phyloP scores from a whole-genome alignment of 2,888 invertebrate species.

The Drosophila lutescens region DNA sequence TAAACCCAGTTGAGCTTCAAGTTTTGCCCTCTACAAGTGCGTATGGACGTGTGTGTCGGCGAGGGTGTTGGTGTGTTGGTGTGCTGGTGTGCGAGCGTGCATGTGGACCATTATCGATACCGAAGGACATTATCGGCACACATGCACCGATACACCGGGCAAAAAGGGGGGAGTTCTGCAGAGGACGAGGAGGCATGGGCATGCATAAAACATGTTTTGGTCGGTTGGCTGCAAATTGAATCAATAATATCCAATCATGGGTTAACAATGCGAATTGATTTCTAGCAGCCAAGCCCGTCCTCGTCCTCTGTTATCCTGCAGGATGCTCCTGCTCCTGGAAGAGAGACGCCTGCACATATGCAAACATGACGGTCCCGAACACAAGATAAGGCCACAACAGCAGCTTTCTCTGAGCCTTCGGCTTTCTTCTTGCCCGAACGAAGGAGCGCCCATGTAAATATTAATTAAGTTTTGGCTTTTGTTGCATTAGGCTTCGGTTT shows the following conservation, averaged over 20 bases:
- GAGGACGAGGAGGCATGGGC: conserved; percentile 15
- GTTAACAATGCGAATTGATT: conserved; percentile 82
- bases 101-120: conserved; percentile 71
- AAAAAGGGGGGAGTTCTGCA: background rate
- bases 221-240: conserved; percentile 77
- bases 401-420: conserved; percentile 36
- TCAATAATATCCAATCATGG: conserved; percentile 83
- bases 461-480: conserved; percentile 76
- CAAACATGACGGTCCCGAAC: conserved; percentile 57
- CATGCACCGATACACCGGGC: conserved; percentile 16
- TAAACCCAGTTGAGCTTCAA: conserved; percentile 51
- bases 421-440: conserved; percentile 27
- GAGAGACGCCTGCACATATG: conserved; percentile 52
- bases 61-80: conserved; percentile 9
- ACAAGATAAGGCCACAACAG: conserved; percentile 50
- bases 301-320: conserved; percentile 4
- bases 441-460: conserved; percentile 67
- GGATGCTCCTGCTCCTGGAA: background rate
- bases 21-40: conserved; percentile 16
- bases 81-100: conserved; percentile 47
- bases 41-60: background rate
- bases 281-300: conserved; percentile 53
- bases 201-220: conserved; percentile 79
- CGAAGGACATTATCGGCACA: conserved; percentile 65
- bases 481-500: conserved; percentile 52